Conservation (phyloP, 2,113 vertebrate species). For the Carassius carassius region DNA sequence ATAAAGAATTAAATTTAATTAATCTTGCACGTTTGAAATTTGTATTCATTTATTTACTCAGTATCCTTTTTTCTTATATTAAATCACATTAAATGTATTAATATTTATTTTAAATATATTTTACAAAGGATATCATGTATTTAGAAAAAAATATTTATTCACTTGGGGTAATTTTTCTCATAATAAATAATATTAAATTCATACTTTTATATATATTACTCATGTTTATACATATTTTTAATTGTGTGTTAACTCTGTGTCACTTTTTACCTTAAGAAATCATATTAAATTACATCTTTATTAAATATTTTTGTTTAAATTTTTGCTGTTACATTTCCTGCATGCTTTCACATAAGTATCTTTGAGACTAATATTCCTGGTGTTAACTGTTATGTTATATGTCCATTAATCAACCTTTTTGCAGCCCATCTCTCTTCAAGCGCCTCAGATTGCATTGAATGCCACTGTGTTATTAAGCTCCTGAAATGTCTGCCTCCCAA, state of each 20-base stretch:
- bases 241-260: too few species aligned
- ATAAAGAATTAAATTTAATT: too few species aligned
- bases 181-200: neutral
- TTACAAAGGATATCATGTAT: neutral
- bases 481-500: conserved; percentile 29
- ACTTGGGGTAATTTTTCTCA: neutral
- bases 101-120: neutral
- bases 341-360: neutral
- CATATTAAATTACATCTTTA: neutral
- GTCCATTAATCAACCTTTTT: neutral
- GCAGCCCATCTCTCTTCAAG: neutral
- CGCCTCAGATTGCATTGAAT: conserved; percentile 4
- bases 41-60: neutral
- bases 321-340: neutral
- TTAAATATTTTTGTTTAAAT: neutral
- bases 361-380: conserved; percentile 14
- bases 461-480: conserved; percentile 14
- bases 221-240: too few species aligned
- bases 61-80: neutral
- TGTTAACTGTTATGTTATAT: conserved; percentile 22
- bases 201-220: too few species aligned
- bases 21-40: too few species aligned
- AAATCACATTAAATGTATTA: neutral
- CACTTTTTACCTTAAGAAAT: neutral
- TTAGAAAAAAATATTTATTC: too few species aligned